Base-by-base conservation (phyloP, 2,113 vertebrate species). In the Oriolus oriolus region DNA sequence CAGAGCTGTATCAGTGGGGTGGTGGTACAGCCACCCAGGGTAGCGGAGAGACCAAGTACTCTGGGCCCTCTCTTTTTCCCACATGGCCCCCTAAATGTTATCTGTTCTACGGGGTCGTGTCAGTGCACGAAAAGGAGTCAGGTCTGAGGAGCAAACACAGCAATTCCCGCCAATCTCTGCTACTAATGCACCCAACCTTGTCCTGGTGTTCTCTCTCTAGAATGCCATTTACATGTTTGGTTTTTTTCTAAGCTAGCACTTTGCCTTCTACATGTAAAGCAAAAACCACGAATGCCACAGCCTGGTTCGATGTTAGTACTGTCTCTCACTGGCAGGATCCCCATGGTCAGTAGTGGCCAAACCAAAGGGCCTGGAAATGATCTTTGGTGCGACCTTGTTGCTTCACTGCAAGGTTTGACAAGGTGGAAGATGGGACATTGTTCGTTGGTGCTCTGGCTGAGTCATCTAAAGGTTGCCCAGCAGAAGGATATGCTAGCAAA, bases 131-230 rank as follows among this genome's bases (percentile, higher is more conserved):
- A 41, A 63, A 41, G 66, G 50, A 93, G 35, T 3, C 6, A 69
- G 20, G 47, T 24, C 6, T 5, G 22, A 45, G 61, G 28, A 81
- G 52, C 85, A 78, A 77, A 70, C 2, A 8, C 74, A 13, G 15
- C 93, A 93, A 83, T 90, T 68, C 88, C 93, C 17, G 7, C 92
- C 68, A 45, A 95, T 95, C 93, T 96, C 95, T 90, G 76, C 88
- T 96, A 8, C 93, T 95, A 88, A 92, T 86, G 80, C 60, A 37
- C 54, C 86, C 71, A 53, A 4, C 68, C 64, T 68, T 64, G 45
- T 86, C 64, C 52, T 90, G 35, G 37, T 78, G 26, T 28, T 82
- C 52, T 81, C 24, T 59, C 49, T 78, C 31, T 57, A 73, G 73
- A 84, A 42, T 37, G 70, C 75, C 84, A 28, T 86, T 86, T 56